Percentiles rank a stretch among this genome's conserved stretches.
phyloP scores from a whole-genome alignment of 2,113 vertebrate species.

The Sinocyclocheilus anophthalmus region DNA sequence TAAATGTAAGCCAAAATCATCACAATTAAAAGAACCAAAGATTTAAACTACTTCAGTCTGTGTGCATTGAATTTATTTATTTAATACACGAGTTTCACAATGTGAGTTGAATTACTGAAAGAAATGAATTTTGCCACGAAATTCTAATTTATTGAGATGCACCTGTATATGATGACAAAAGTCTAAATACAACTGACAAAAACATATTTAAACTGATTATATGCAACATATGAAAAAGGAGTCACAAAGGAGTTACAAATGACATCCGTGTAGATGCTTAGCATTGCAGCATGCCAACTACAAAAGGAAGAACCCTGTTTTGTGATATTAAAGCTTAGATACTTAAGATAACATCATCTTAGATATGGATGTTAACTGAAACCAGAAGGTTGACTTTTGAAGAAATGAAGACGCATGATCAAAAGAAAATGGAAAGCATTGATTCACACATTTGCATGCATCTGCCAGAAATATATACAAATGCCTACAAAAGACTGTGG shows the following conservation, averaged over 20 bases:
- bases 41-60: too few relatives aligned
- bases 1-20: too few relatives aligned
- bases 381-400: not conserved
- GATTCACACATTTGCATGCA: slow-evolving; percentile 2
- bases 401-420: not conserved
- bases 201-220: not conserved
- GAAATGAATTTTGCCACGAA: too few relatives aligned
- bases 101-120: too few relatives aligned
- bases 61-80: too few relatives aligned
- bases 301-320: not conserved
- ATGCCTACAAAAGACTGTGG: too few relatives aligned
- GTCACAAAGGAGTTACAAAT: not conserved
- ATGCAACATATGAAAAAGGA: not conserved
- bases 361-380: not conserved
- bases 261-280: not conserved
- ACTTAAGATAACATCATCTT: not conserved
- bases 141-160: too few relatives aligned
- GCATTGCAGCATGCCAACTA: not conserved
- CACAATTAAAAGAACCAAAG: too few relatives aligned
- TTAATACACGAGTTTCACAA: too few relatives aligned
- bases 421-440: not conserved
- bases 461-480: not conserved
- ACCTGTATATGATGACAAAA: not conserved
- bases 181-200: not conserved
- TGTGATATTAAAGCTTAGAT: not conserved